These are phyloP conservation scores for Acanthosepion lycidas DNA, from an alignment of 2,888 invertebrate species.

Conservation along the genomic window DNA sequence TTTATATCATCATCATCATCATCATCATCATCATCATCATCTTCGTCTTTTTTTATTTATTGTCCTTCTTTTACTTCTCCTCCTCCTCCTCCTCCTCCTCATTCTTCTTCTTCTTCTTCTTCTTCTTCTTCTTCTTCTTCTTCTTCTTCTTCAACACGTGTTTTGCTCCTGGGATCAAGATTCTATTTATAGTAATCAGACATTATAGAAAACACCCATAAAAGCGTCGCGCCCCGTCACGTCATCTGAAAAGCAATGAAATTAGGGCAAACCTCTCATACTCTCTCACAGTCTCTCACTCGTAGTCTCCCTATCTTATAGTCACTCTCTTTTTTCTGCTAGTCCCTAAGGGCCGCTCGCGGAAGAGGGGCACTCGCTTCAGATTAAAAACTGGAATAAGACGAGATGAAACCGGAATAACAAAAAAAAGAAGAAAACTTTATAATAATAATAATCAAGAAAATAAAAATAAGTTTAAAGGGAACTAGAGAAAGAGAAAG, in stretches of 20 bases:
- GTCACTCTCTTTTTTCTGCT: no score
- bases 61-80: neutral
- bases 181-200: neutral
- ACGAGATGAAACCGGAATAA: neutral
- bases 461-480: neutral
- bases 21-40: no score
- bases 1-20: no score
- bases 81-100: no score
- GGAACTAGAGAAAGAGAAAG: no score
- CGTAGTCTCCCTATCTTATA: no score
- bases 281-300: no score
- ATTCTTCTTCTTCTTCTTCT: neutral
- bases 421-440: neutral
- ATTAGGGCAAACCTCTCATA: neutral
- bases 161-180: neutral
- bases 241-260: neutral
- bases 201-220: slow-evolving; percentile 11
- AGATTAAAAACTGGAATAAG: neutral
- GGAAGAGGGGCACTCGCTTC: neutral
- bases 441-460: neutral
- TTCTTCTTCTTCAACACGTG: neutral
- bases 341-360: no score
- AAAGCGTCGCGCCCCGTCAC: neutral
- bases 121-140: slow-evolving; percentile 24
- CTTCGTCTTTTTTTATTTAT: no score